Conservation (phyloP, 2,888 invertebrate species). For the Nephrotoma flavescens region DNA sequence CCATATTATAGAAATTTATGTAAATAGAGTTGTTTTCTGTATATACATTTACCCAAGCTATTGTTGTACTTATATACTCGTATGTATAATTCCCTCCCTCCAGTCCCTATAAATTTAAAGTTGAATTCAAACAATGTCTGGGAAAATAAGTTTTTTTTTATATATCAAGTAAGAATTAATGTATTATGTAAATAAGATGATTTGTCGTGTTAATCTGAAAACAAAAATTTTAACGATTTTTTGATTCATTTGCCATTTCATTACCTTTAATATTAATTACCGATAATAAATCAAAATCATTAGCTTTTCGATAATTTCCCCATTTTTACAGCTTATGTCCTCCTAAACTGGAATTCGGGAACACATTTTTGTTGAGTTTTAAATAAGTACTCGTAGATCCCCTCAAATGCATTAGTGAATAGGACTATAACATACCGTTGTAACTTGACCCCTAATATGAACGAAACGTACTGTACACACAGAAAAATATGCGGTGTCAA, state of each 20-base stretch:
- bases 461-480: too few relatives aligned
- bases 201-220: background rate
- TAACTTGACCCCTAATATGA: too few relatives aligned
- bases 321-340: too few relatives aligned
- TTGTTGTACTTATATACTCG: background rate
- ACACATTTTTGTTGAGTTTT: too few relatives aligned
- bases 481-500: too few relatives aligned
- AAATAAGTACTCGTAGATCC: too few relatives aligned
- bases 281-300: too few relatives aligned
- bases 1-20: background rate
- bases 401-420: too few relatives aligned
- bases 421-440: too few relatives aligned
- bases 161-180: background rate
- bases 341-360: too few relatives aligned
- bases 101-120: background rate
- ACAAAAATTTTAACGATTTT: background rate
- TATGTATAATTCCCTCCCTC: background rate
- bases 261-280: too few relatives aligned
- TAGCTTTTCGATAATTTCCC: too few relatives aligned
- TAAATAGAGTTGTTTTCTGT: background rate
- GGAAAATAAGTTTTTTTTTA: background rate
- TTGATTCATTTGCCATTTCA: background rate
- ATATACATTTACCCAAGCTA: background rate
- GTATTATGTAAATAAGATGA: background rate
- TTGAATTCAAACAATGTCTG: background rate